A percentile compares a stretch with the other conserved stretches of the same genome.
These are phyloP conservation scores for Lepidotrigona ventralis DNA, from an alignment of 1,140 invertebrate genomes.

Conservation along the genomic window DNA sequence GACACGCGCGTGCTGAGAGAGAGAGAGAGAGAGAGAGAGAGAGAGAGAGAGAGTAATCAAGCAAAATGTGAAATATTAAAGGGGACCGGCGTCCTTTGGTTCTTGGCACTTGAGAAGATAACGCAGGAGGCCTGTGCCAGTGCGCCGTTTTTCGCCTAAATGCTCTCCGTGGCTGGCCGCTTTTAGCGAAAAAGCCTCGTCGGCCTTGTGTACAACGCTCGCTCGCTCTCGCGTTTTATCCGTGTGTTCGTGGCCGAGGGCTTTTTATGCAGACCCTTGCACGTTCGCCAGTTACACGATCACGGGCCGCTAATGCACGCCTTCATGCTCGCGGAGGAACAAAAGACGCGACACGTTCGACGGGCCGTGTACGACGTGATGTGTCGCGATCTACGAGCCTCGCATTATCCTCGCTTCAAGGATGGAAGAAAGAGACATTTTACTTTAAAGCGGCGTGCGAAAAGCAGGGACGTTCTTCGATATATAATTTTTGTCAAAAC, in stretches of 20 bases:
- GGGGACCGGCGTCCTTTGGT: background rate
- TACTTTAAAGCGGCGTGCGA: too few relatives aligned
- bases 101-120: conserved; percentile 35
- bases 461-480: too few relatives aligned
- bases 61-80: conserved; percentile 29
- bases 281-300: background rate
- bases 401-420: background rate
- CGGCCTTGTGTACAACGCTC: conserved; percentile 10
- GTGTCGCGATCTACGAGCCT: background rate
- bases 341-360: conserved; percentile 15
- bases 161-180: conserved; percentile 51
- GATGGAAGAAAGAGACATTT: background rate
- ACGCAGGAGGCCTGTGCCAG: background rate
- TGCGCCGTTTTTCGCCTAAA: conserved; percentile 36
- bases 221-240: background rate
- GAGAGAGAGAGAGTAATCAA: conserved; percentile 17
- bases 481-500: too few relatives aligned
- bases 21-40: too few relatives aligned
- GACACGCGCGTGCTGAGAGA: too few relatives aligned
- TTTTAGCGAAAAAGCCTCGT: conserved; percentile 55
- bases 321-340: background rate
- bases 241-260: background rate
- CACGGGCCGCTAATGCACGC: conserved; percentile 19
- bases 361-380: background rate
- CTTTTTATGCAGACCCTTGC: background rate